Conservation (phyloP, 2,113 vertebrate genomes). For the Toxostoma redivivum region DNA sequence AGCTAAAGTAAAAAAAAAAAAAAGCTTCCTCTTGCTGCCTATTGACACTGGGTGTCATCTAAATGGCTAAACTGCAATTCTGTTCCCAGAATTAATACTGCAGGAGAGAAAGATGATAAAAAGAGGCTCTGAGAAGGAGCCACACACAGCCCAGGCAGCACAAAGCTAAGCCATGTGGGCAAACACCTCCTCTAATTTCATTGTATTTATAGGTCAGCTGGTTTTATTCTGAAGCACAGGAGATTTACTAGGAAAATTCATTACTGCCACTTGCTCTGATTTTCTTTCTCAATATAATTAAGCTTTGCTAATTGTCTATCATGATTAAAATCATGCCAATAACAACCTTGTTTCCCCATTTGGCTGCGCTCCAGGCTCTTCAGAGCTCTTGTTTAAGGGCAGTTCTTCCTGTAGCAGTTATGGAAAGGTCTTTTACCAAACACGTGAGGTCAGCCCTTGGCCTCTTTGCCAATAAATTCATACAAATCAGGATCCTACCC, state of each 20-base stretch:
- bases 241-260: slow-evolving; percentile 75
- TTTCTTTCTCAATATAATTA: slow-evolving; percentile 77
- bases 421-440: slow-evolving; percentile 55
- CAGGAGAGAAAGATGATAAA: not conserved
- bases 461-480: not conserved
- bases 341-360: slow-evolving; percentile 73
- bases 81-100: not conserved
- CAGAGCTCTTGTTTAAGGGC: slow-evolving; percentile 68
- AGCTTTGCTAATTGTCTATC: slow-evolving; percentile 80
- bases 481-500: not conserved
- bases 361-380: slow-evolving; percentile 70
- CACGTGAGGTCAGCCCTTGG: not conserved
- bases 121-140: not conserved
- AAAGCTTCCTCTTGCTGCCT: slow-evolving; percentile 3
- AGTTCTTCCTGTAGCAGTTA: slow-evolving; percentile 60
- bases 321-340: slow-evolving; percentile 80
- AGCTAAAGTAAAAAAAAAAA: not conserved
- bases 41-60: slow-evolving; percentile 17
- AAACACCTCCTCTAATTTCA: slow-evolving; percentile 62
- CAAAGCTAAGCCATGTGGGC: slow-evolving; percentile 39
- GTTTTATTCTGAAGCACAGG: slow-evolving; percentile 68
- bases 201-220: slow-evolving; percentile 74
- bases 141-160: not conserved
- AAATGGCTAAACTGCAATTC: slow-evolving; percentile 15
- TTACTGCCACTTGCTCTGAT: slow-evolving; percentile 72